Base-by-base conservation (phyloP, 2,888 invertebrate genomes). In the Cerceris rybyensis region DNA sequence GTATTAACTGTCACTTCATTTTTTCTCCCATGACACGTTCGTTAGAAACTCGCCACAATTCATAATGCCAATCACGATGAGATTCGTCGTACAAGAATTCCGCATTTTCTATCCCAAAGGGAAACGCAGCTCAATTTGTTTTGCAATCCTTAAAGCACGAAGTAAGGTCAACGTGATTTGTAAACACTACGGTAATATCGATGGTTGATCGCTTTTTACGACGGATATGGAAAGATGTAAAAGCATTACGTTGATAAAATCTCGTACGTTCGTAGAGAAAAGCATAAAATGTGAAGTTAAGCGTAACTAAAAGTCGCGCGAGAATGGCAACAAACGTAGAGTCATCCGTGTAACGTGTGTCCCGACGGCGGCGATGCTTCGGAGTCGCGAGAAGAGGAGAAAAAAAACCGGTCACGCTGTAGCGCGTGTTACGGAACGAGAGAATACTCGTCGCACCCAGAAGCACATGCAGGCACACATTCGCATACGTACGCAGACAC, bases 341-440 rank as follows among this genome's bases (percentile, higher is more conserved):
- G 17, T 41, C 59, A 64, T 49, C 55, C 52, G 59, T 70, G 64
- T 46, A 28, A 28, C 68, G 75, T 50, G 61, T 60, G 64, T 80
- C 79, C 80, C 80, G 75, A 70, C 80, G 80, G 79, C 67, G 57
- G 52, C 50, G 2, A 59, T 54, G 14, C 50, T n/a, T 60, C 46
- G 41, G 49, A 64, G 60, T 49, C 66, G 60, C 49, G 57, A 54
- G 59, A 61, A 43, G 11, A 73, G 50, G 49, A 43, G 42, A 50
- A 72, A 57, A 57, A 46, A 74, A 73, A 68, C 7, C 66, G 54
- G 50, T 39, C 39, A 52, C 13, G 57, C 50, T 49, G 39, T 67
- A 50, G 55, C 43, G 65, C 43, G 60, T 41, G 54, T 43, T 67
- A 63, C 43, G 50, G 63, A 65, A 39, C 68, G 65, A 28, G 28